Conservation (phyloP, 2,113 vertebrate genomes). For the Seriola dumerili region DNA sequence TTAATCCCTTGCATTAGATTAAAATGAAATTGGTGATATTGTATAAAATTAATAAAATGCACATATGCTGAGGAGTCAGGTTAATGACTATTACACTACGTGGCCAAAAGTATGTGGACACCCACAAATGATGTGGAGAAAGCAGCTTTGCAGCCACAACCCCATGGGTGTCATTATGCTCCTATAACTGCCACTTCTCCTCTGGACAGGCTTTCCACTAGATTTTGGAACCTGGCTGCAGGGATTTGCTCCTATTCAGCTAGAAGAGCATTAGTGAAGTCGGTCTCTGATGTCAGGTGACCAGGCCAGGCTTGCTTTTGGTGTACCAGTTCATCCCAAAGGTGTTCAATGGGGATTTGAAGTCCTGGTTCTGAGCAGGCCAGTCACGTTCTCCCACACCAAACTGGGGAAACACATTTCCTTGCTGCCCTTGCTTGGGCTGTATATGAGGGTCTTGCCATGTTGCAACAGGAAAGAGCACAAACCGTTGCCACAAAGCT, state of each 20-base stretch:
- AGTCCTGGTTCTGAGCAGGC: background rate
- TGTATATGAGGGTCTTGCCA: no score
- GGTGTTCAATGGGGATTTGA: background rate
- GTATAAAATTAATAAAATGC: background rate
- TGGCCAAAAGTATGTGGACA: background rate
- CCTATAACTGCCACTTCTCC: background rate
- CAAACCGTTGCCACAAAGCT: background rate
- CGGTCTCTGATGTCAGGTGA: background rate
- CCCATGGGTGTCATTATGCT: background rate
- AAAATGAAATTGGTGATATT: background rate
- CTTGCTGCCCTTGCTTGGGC: background rate
- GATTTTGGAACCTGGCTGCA: background rate
- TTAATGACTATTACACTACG: background rate
- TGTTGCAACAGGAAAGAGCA: background rate
- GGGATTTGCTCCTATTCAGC: background rate
- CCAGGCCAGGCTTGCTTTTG: background rate
- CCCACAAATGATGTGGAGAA: background rate
- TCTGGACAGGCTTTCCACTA: background rate
- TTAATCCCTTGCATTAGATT: background rate
- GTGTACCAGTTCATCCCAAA: background rate
- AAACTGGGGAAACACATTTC: background rate
- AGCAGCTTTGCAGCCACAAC: background rate
- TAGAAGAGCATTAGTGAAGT: background rate
- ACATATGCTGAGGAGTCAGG: background rate
- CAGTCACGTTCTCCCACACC: background rate